Evolutionary conservation across 2,113 vertebrate species (phyloP), one percentile per base, ranked within the genome.

Genomic region (Opisthocomus hoazin): DNA sequence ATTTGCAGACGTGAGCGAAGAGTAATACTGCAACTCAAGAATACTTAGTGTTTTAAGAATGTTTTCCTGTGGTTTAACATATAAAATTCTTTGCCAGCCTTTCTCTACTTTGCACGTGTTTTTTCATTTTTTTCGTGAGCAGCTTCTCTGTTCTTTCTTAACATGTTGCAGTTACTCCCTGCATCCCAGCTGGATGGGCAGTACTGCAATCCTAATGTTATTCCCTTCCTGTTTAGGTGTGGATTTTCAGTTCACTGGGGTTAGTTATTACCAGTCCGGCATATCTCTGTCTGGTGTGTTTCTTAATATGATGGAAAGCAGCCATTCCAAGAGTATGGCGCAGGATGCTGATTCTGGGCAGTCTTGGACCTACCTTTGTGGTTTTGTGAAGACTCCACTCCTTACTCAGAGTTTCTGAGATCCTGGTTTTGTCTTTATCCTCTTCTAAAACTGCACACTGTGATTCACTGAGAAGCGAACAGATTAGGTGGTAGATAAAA

Each of bases 151-250:
- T 13, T 58, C 17, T 66, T 58, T 80, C 53, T 84, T 60, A 88
- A 39, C 12, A 16, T 19, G 11, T 29, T 69, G 15, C 23, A n/a
- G 36, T 45, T 57, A 26, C 15, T 83, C 18, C 32, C 7, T n/a
- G 11, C 13, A 1, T 58, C 2, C 1, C 15, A 13, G 2, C 4
- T 3, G 2, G 18, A 12, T 53, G 15, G 46, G 11, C 22, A 73
- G 9, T 54, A 58, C 19, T 45, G 21, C 12, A 39, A 10, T 18
- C 15, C 2, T 53, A 32, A 26, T 29, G 1, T 26, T 34, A 43
- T 22, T 75, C 9, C 11, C 14, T 45, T 75, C 27, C n/a, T 39
- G 5, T 46, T 61, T 21, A 43, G 27, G 4, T 6, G 30, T 5
- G 34, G 23, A 6, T 39, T 89, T 76, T 79, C 5, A 3, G 11